Evolutionary conservation across 2,797 vertebrate genomes (phyloP).

Genomic region (Amblyraja radiata): DNA sequence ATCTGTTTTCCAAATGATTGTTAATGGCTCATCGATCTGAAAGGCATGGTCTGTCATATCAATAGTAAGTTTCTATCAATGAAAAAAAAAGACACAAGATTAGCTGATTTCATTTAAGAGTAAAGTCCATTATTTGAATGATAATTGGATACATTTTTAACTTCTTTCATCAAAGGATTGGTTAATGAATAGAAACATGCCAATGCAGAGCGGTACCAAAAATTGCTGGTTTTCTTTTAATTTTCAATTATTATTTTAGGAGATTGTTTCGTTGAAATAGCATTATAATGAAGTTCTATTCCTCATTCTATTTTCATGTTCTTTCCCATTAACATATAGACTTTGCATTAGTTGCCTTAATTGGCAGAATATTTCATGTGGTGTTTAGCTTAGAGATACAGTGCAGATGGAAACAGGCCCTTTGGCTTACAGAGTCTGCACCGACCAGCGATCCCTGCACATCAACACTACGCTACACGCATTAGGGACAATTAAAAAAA

Average conservation of each 20-base stretch:
- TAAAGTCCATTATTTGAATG: background rate
- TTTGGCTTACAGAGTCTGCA: too few relatives aligned
- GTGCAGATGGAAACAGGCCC: too few relatives aligned
- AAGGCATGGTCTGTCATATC: background rate
- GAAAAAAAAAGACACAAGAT: background rate
- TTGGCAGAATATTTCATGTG: background rate
- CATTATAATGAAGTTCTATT: background rate
- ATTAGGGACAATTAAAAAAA: too few relatives aligned
- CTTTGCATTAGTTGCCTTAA: background rate
- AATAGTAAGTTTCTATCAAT: background rate
- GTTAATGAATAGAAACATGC: background rate
- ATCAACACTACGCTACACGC: too few relatives aligned
- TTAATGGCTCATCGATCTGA: background rate
- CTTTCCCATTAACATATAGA: background rate
- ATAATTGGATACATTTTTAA: background rate
- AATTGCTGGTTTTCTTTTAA: background rate
- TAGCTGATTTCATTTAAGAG: background rate
- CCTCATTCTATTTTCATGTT: background rate
- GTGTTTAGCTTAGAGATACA: too few relatives aligned
- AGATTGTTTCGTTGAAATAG: background rate
- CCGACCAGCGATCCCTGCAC: too few relatives aligned
- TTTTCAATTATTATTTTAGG: background rate
- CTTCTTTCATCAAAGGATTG: background rate
- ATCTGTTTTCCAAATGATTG: background rate
- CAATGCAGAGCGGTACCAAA: background rate